These are phyloP conservation scores for Scelioninae gen. 1 DNA, from an alignment of 2,888 invertebrate genomes.

Conservation along the genomic window DNA sequence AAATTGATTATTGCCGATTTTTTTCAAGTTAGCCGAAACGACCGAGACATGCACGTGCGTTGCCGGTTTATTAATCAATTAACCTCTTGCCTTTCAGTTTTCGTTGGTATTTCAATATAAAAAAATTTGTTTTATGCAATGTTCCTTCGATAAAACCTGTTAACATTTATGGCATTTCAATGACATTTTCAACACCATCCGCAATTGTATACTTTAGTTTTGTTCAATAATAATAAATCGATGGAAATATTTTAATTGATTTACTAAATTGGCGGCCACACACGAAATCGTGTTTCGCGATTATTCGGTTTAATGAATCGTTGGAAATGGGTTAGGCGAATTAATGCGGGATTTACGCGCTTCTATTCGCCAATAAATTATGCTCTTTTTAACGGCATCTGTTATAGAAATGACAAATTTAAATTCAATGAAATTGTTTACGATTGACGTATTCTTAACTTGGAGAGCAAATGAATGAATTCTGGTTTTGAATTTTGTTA, in stretches of 20 bases:
- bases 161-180: slow-evolving; percentile 50
- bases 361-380: slow-evolving; percentile 38
- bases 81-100: slow-evolving; percentile 38
- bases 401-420: slow-evolving; percentile 22
- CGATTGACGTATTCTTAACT: slow-evolving; percentile 14
- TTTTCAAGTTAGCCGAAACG: not conserved
- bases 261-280: slow-evolving; percentile 19
- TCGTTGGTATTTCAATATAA: slow-evolving; percentile 13
- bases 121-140: slow-evolving; percentile 29
- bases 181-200: slow-evolving; percentile 42
- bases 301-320: slow-evolving; percentile 22
- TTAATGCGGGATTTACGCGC: slow-evolving; percentile 16
- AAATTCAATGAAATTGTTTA: slow-evolving; percentile 18
- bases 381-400: slow-evolving; percentile 8
- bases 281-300: slow-evolving; percentile 12
- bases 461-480: slow-evolving; percentile 33
- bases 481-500: slow-evolving; percentile 36
- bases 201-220: slow-evolving; percentile 24
- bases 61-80: slow-evolving; percentile 39
- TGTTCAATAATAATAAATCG: slow-evolving; percentile 2
- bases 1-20: not conserved
- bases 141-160: slow-evolving; percentile 44
- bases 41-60: slow-evolving; percentile 8
- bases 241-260: slow-evolving; percentile 31
- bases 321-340: slow-evolving; percentile 22